Evolutionary conservation across 1,140 invertebrate genomes (phyloP), one percentile per base, ranked within the genome.

Genomic region (Zaprionus camerounensis): DNA sequence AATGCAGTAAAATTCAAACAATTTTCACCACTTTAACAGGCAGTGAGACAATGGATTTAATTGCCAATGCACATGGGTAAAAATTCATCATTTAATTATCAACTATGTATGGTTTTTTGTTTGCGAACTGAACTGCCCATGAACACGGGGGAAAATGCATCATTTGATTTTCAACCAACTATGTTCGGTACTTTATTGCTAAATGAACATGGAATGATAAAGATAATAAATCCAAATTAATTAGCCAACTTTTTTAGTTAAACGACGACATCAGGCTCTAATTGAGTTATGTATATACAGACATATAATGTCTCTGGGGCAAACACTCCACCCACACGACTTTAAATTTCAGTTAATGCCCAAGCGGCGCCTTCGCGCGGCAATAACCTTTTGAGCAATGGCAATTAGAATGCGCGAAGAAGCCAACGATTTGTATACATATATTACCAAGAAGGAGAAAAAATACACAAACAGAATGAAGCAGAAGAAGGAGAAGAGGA

Each of bases 401-500:
- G 57, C 68, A 81, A 90, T 84, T 90, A 84, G 75, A 71, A 74
- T 34, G 36, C 36, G 57, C 62, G 46, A 70, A 66, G 71, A 72
- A 55, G 58, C 65, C 28, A 55, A 49, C 73, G 66, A 67, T 80
- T 73, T 75, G 49, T 72, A 56, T 53, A 61, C 41, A 62, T 61
- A 58, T 51, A 55, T 57, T 66, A 66, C 26, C 53, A 66, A 44
- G 34, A 51, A 13, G 22, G 5, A 51, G 22, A 51, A 24, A 51
- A 24, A 49, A 22, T 9, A 22, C 31, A 34, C 2, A 11, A 31
- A 31, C 9, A 11, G 31, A 7, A 34, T 3, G 9, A 34, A 11
- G 9, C 9, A 51, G 17, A 51, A 5, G n/a, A 46, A 9, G 31
- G 7, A 17, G 6, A 17, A 5, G 41, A 17, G 4, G 20, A 38